Evolutionary conservation across 2,113 vertebrate genomes (phyloP).

Genomic region (Prionailurus viverrinus): DNA sequence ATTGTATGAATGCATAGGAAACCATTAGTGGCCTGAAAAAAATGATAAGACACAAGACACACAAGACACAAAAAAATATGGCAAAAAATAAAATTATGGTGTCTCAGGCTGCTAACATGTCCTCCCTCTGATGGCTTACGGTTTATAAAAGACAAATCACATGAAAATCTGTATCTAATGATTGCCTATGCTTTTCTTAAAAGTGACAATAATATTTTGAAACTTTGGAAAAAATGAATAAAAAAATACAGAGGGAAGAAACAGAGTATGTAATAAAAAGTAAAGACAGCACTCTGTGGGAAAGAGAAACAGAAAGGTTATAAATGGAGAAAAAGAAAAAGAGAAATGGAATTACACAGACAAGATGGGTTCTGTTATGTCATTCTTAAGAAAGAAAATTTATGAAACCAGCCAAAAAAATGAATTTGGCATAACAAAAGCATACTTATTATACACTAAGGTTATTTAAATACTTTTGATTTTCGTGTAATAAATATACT

Average conservation of each 20-base stretch:
- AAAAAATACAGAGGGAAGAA: not conserved
- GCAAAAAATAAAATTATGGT: constrained; percentile 81
- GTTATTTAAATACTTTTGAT: not conserved
- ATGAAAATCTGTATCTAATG: constrained; percentile 74
- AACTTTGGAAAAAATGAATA: constrained; percentile 43
- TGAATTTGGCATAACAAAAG: not conserved
- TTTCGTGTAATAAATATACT: not conserved
- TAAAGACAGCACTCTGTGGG: constrained; percentile 44
- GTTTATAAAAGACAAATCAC: constrained; percentile 80
- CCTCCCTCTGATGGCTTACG: constrained; percentile 75
- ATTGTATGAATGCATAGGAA: constrained; percentile 67
- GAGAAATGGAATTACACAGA: constrained; percentile 49
- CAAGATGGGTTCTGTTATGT: not conserved
- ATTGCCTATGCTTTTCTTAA: constrained; percentile 72
- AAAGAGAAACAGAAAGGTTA: not conserved
- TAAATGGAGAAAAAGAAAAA: constrained; percentile 1
- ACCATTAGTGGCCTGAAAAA: constrained; percentile 58
- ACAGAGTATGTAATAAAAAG: constrained; percentile 68
- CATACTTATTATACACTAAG: not conserved
- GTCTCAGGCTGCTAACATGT: constrained; percentile 60
- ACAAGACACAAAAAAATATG: constrained; percentile 80
- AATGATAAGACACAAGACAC: constrained; percentile 63
- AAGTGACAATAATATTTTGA: constrained; percentile 73
- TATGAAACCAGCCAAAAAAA: not conserved
- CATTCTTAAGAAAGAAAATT: not conserved